Conservation (phyloP, 2,888 invertebrate genomes). For the Drosophila imparisetae region DNA sequence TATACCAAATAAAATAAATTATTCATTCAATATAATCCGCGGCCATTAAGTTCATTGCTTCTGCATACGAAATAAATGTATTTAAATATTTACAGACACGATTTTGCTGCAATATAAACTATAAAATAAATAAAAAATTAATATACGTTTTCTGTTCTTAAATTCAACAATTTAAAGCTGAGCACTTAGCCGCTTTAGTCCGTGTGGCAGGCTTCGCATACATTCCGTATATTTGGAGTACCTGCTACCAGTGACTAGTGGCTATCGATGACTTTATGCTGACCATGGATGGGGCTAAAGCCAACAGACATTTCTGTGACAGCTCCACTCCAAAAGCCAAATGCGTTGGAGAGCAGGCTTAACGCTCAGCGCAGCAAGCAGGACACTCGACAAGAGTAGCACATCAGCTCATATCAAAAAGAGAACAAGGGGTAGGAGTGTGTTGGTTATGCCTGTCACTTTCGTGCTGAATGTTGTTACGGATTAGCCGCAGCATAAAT, state of each 20-base stretch:
- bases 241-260: conserved; percentile 31
- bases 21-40: not conserved
- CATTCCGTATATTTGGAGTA: not conserved
- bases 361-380: conserved; percentile 45
- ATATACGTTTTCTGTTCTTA: not conserved
- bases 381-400: conserved; percentile 15
- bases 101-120: not conserved
- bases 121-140: too few relatives aligned
- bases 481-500: conserved; percentile 68
- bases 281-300: conserved; percentile 42
- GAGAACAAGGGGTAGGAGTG: not conserved
- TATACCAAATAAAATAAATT: not conserved
- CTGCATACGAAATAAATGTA: not conserved
- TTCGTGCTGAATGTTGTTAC: conserved; percentile 10
- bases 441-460: conserved; percentile 11
- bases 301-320: conserved; percentile 57
- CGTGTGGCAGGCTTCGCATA: not conserved
- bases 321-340: conserved; percentile 62
- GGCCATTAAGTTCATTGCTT: not conserved
- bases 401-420: conserved; percentile 2
- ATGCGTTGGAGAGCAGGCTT: conserved; percentile 61
- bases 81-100: not conserved
- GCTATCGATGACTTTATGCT: conserved; percentile 39
- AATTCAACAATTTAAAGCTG: not conserved
- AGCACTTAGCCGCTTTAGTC: not conserved